These are phyloP conservation scores for Drosophila conformis DNA, from an alignment of 2,888 invertebrate species.

Conservation along the genomic window DNA sequence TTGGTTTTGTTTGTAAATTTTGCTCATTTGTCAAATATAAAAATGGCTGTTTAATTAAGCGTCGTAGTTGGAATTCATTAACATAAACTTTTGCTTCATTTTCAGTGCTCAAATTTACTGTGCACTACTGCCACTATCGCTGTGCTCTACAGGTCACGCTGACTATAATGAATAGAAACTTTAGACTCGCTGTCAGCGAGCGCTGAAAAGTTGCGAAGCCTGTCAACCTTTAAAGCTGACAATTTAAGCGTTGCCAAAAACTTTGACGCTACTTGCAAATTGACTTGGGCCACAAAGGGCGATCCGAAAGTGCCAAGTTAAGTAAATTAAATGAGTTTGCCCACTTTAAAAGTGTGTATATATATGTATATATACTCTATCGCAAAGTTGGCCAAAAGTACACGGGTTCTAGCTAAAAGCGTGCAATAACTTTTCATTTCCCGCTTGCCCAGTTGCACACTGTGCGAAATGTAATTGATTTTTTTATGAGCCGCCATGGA, in stretches of 20 bases:
- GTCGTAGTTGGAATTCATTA: conserved; percentile 59
- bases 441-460: conserved; percentile 48
- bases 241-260: conserved; percentile 60
- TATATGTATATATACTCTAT: not conserved
- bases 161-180: conserved; percentile 67
- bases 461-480: conserved; percentile 60
- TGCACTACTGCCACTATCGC: not conserved
- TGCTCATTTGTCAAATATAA: conserved; percentile 19
- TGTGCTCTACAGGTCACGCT: conserved; percentile 10
- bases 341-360: conserved; percentile 41
- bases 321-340: conserved; percentile 57
- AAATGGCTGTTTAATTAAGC: conserved; percentile 42
- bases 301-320: conserved; percentile 60
- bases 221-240: conserved; percentile 47
- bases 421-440: conserved; percentile 76
- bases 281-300: conserved; percentile 55
- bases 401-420: conserved; percentile 64
- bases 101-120: conserved; percentile 27
- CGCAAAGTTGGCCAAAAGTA: conserved; percentile 38
- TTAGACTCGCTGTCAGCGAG: conserved; percentile 22
- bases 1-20: conserved; percentile 1
- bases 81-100: conserved; percentile 38
- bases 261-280: conserved; percentile 45
- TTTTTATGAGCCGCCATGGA: conserved; percentile 43
- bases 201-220: conserved; percentile 8